Percentiles rank a stretch among this genome's conserved stretches.
Conservation (phyloP, 2,797 vertebrate species). For the Serranus cabrilla region DNA sequence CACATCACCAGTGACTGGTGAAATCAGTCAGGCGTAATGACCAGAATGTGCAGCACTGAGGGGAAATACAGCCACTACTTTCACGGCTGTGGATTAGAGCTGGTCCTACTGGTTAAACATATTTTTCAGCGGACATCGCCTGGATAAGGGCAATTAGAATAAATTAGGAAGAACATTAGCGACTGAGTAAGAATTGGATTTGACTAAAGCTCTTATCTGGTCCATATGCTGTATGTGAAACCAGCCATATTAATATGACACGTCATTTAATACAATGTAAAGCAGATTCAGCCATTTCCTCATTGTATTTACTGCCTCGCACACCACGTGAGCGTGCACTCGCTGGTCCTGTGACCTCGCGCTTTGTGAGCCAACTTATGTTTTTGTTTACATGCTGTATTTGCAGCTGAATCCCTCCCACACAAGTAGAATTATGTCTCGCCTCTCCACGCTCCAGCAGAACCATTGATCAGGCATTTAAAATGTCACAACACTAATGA, state of each 20-base stretch:
- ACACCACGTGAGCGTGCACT: slow-evolving; percentile 1
- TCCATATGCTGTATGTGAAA: slow-evolving; percentile 37
- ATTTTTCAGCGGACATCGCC: slow-evolving; percentile 28
- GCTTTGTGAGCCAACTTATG: slow-evolving; percentile 25
- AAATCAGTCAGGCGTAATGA: slow-evolving; percentile 42
- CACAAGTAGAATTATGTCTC: slow-evolving; percentile 19
- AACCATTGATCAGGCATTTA: slow-evolving; percentile 44
- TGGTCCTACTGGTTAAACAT: slow-evolving; percentile 38
- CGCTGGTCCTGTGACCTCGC: neutral
- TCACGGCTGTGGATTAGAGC: slow-evolving; percentile 40
- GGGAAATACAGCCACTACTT: neutral
- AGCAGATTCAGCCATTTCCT: neutral
- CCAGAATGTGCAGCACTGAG: neutral
- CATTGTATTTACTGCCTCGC: slow-evolving; percentile 12
- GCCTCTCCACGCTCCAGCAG: slow-evolving; percentile 9
- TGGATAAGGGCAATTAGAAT: slow-evolving; percentile 48
- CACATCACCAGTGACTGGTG: slow-evolving; percentile 28
- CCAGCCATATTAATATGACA: slow-evolving; percentile 16
- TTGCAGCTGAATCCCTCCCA: slow-evolving; percentile 43
- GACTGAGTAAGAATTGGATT: slow-evolving; percentile 34
- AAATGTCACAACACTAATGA: slow-evolving; percentile 59
- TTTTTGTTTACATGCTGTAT: slow-evolving; percentile 44
- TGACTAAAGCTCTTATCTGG: slow-evolving; percentile 24
- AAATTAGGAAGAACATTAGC: slow-evolving; percentile 51
- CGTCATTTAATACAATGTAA: slow-evolving; percentile 27